Percentiles rank a stretch among this genome's conserved stretches.
phyloP scores from a whole-genome alignment of 2,888 invertebrate genomes.

The Lepidocyrtoides sp. region DNA sequence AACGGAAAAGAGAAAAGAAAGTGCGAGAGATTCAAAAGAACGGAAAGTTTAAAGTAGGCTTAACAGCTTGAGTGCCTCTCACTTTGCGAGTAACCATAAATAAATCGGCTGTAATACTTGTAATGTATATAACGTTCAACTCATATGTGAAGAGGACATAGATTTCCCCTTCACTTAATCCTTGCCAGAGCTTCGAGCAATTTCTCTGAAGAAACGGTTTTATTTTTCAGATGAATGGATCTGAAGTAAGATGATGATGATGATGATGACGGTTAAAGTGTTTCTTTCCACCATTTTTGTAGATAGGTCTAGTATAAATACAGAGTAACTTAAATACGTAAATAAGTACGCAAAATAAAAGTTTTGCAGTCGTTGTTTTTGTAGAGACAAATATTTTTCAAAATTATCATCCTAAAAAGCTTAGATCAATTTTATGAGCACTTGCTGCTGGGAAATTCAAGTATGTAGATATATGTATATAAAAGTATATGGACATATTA shows the following conservation, averaged over 20 bases:
- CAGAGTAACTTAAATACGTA: background rate
- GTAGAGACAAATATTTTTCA: background rate
- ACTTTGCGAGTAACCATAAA: constrained; percentile 64
- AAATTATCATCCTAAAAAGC: too few species aligned
- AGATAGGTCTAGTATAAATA: background rate
- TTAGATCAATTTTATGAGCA: too few species aligned
- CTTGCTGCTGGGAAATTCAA: too few species aligned
- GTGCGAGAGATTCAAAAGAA: background rate
- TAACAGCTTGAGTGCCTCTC: constrained; percentile 62
- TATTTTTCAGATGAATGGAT: constrained; percentile 71
- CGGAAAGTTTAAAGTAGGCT: constrained; percentile 49
- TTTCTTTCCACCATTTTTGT: background rate
- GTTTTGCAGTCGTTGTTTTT: background rate
- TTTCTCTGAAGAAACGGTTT: constrained; percentile 56
- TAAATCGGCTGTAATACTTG: constrained; percentile 34
- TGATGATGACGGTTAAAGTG: constrained; percentile 1
- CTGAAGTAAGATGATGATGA: constrained; percentile 17
- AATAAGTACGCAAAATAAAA: background rate
- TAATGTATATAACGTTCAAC: background rate
- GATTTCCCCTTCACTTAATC: constrained; percentile 72
- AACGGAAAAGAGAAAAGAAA: background rate
- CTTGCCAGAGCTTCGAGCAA: constrained; percentile 44
- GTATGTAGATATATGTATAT: too few species aligned
- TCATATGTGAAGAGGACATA: constrained; percentile 63
- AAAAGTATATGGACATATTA: too few species aligned